Evolutionary conservation across 2,888 invertebrate species (phyloP).

Genomic region (Drosophila multiciliata): DNA sequence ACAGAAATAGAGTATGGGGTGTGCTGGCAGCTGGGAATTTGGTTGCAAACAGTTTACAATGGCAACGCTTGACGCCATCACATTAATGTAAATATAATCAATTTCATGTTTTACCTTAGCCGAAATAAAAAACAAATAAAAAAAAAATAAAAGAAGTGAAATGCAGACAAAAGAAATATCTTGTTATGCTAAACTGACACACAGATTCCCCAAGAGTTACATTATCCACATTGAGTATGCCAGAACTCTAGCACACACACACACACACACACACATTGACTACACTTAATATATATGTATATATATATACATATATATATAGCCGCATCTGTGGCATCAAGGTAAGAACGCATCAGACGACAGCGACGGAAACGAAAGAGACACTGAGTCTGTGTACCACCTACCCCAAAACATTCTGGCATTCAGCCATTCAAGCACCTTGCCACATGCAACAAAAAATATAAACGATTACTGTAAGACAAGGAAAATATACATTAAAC

Average conservation of each 20-base stretch:
- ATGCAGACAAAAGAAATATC: constrained; percentile 71
- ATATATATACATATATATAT: constrained; percentile 23
- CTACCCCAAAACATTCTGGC: neutral
- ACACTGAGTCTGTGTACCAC: constrained; percentile 48
- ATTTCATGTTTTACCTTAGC: constrained; percentile 79
- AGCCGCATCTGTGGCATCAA: constrained; percentile 65
- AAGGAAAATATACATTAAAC: constrained; percentile 81
- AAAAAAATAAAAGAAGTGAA: neutral
- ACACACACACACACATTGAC: constrained; percentile 18
- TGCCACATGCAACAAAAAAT: constrained; percentile 67
- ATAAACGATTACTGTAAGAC: constrained; percentile 82
- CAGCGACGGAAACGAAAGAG: constrained; percentile 69
- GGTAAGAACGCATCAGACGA: constrained; percentile 72
- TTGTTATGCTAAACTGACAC: constrained; percentile 83
- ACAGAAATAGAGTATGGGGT: neutral
- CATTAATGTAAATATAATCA: constrained; percentile 83
- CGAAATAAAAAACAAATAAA: constrained; percentile 51
- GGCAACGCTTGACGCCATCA: constrained; percentile 74
- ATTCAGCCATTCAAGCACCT: constrained; percentile 14
- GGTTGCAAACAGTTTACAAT: constrained; percentile 63
- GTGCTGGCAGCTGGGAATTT: constrained; percentile 42
- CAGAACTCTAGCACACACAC: constrained; percentile 27
- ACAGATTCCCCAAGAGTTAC: constrained; percentile 83
- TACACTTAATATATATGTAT: constrained; percentile 11
- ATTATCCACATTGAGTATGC: constrained; percentile 70